Evolutionary conservation across 1,140 invertebrate genomes (phyloP).

Genomic region (Drosophila sproati): DNA sequence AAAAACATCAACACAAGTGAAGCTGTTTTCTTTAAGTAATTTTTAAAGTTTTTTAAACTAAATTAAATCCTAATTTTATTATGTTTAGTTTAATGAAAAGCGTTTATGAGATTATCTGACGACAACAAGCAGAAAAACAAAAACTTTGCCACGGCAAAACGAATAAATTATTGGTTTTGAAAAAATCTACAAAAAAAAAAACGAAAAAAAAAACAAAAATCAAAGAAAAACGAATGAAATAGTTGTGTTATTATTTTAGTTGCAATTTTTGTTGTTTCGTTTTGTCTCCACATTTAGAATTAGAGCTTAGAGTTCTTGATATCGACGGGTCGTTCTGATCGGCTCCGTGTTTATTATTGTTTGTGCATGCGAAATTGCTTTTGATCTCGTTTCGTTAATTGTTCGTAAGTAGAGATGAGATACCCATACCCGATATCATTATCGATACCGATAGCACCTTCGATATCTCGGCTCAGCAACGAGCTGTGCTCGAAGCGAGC

Average conservation of each 20-base stretch:
- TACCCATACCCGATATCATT: constrained; percentile 45
- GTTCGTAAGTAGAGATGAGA: constrained; percentile 61
- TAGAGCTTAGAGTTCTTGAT: constrained; percentile 44
- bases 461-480: constrained; percentile 25
- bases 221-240: constrained; percentile 59
- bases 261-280: constrained; percentile 40
- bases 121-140: constrained; percentile 42
- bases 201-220: constrained; percentile 38
- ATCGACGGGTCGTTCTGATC: constrained; percentile 15
- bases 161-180: constrained; percentile 82
- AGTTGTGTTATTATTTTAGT: constrained; percentile 80
- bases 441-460: constrained; percentile 25
- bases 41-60: constrained; percentile 79
- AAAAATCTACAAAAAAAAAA: constrained; percentile 64
- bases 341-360: constrained; percentile 16
- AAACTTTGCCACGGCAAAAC: constrained; percentile 58
- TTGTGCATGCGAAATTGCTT: constrained; percentile 62
- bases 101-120: constrained; percentile 77
- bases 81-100: constrained; percentile 82
- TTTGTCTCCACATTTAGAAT: constrained; percentile 22
- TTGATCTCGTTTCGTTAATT: constrained; percentile 80
- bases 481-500: constrained; percentile 63
- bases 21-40: constrained; percentile 83
- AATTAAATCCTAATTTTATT: constrained; percentile 80
- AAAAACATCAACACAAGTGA: constrained; percentile 62